Evolutionary conservation across 2,113 vertebrate species (phyloP), one percentile per base, ranked within the genome.

Genomic region (Chitala chitala): DNA sequence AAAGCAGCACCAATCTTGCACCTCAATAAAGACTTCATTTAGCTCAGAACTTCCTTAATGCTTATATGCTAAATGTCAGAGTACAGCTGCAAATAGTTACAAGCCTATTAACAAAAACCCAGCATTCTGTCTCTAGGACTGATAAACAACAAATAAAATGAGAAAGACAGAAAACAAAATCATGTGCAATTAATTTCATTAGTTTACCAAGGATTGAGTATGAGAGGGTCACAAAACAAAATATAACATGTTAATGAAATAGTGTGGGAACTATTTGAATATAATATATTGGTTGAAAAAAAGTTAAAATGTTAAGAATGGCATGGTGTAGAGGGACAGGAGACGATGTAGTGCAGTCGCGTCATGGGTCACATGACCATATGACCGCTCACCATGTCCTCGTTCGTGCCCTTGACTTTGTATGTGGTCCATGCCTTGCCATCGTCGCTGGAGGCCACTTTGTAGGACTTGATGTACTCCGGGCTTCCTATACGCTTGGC

Each of bases 391-490:
- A 99, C 96, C 95, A 93, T 93, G 78, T 99, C 97, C 78, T 95
- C 94, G 75, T 85, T 92, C 78, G 92, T 94, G 86, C 94, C 92
- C 91, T 96, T 98, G 78, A 93, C 92, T 94, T 95, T 98, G 85
- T 96, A 96, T 63, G 94, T 96, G 80, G 86, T 85, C 97, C 97
- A 99, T 0, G 89, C 92, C 86, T 98, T 98, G 48, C 96, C 95
- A 58, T 99, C 94, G 74, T 95, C 92, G 64, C 97, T 99, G 78
- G 95, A 95, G 50, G 96, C 97, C 78, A 99, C 94, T 93, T 98
- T 99, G 85, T 98, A 99, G 31, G 96, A 98, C 90, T 98, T 98
- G 73, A 98, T 91, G 3, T 98, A 99, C 86, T 99, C 96, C 26
- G 95, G 94, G 76, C 96, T 99, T 81, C 97, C 97, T 80, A 99